Percentiles rank a stretch among this genome's conserved stretches.
These are phyloP conservation scores for Galaxias olidus DNA, from an alignment of 2,797 vertebrate genomes.

Conservation along the genomic window DNA sequence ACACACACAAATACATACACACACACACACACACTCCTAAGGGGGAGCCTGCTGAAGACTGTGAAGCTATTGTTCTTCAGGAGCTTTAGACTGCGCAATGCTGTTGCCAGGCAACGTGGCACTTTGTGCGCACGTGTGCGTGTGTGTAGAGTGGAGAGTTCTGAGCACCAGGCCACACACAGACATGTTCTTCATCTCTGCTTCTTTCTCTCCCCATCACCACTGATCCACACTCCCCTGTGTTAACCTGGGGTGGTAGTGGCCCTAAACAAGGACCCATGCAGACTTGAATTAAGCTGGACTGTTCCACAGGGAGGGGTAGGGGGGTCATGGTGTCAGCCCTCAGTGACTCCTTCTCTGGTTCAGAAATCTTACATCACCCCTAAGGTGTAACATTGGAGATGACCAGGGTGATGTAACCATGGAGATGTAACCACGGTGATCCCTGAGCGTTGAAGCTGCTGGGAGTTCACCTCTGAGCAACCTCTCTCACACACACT, in stretches of 20 bases:
- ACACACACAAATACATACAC: not conserved
- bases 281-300: too few species aligned
- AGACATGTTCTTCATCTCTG: not conserved
- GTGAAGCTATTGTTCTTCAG: constrained; percentile 21
- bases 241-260: not conserved
- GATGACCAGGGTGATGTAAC: too few species aligned
- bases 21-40: constrained; percentile 9
- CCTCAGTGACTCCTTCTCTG: too few species aligned
- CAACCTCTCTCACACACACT: too few species aligned
- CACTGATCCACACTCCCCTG: not conserved
- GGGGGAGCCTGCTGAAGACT: constrained; percentile 21
- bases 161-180: not conserved
- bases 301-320: constrained; percentile 16
- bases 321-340: constrained; percentile 24
- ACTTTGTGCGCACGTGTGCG: not conserved
- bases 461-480: too few species aligned
- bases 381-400: constrained; percentile 1
- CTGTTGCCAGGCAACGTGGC: constrained; percentile 38
- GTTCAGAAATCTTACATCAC: constrained; percentile 53
- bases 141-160: too few species aligned
- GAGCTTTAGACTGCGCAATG: constrained; percentile 8
- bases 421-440: too few species aligned
- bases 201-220: not conserved
- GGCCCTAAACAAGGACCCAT: not conserved
- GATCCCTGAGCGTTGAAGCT: too few species aligned